Conservation (phyloP, 2,888 invertebrate species). For the Drosophila aldrichi region DNA sequence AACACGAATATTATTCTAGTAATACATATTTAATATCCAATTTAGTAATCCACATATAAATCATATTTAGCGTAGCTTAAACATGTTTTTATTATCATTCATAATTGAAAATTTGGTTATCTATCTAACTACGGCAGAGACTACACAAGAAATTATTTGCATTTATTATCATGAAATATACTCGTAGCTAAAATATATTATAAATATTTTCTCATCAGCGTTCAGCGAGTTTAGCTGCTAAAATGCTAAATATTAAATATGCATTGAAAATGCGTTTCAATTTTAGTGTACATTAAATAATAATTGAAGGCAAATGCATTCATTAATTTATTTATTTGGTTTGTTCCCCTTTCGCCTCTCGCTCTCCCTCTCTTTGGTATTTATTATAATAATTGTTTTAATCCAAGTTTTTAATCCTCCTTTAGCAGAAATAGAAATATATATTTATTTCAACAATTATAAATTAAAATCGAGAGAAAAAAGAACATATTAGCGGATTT, state of each 20-base stretch:
- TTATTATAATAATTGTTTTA: constrained; percentile 38
- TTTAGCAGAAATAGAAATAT: constrained; percentile 37
- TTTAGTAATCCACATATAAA: constrained; percentile 24
- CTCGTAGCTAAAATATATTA: constrained; percentile 12
- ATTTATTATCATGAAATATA: constrained; percentile 10
- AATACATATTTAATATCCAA: constrained; percentile 20
- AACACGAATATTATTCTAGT: constrained; percentile 21
- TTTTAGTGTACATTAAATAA: constrained; percentile 43
- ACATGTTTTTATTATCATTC: constrained; percentile 16
- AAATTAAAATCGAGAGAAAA: not conserved
- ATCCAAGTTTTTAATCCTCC: constrained; percentile 48
- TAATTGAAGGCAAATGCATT: constrained; percentile 39
- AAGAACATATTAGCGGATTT: constrained; percentile 54
- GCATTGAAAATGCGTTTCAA: constrained; percentile 33
- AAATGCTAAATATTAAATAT: constrained; percentile 19
- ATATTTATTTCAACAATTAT: not conserved
- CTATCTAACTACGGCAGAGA: constrained; percentile 17
- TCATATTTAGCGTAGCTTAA: constrained; percentile 36
- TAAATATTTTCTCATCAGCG: constrained; percentile 9
- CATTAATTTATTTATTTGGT: constrained; percentile 30
- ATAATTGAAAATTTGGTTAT: constrained; percentile 18
- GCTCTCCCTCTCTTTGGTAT: constrained; percentile 4
- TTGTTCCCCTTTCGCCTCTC: constrained; percentile 3
- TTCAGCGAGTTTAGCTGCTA: constrained; percentile 5
- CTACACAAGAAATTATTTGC: constrained; percentile 4